Percentiles rank a stretch among this genome's conserved stretches.
Evolutionary conservation across 2,113 vertebrate genomes (phyloP).

Genomic region (Picathartes gymnocephalus): DNA sequence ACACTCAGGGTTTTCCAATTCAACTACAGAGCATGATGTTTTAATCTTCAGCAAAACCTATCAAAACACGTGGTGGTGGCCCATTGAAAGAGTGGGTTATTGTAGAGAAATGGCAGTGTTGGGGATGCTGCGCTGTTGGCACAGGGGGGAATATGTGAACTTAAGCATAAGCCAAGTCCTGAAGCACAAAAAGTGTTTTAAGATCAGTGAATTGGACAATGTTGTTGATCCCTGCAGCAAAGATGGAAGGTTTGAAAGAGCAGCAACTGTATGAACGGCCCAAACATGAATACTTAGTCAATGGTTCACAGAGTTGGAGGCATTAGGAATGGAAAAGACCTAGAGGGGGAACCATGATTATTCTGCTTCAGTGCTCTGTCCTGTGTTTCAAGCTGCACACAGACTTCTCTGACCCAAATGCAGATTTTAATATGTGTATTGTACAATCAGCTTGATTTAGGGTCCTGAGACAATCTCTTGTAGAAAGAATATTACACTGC

Average conservation of each 20-base stretch:
- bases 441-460: neutral
- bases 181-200: constrained; percentile 16
- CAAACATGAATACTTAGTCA: neutral
- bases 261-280: neutral
- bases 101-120: neutral
- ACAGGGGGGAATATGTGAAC: neutral
- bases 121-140: neutral
- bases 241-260: constrained; percentile 1
- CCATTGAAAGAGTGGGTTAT: neutral
- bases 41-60: neutral
- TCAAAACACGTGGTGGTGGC: neutral
- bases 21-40: neutral
- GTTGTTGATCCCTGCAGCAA: constrained; percentile 46
- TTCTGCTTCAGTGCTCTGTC: neutral
- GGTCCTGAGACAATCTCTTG: neutral
- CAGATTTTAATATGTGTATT: neutral
- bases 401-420: neutral
- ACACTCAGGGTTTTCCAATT: neutral
- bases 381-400: neutral
- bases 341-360: neutral
- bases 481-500: neutral
- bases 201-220: constrained; percentile 9
- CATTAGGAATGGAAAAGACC: constrained; percentile 31
- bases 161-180: neutral
- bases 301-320: neutral